Conservation (phyloP, 1,140 invertebrate genomes). For the Formica selysi region DNA sequence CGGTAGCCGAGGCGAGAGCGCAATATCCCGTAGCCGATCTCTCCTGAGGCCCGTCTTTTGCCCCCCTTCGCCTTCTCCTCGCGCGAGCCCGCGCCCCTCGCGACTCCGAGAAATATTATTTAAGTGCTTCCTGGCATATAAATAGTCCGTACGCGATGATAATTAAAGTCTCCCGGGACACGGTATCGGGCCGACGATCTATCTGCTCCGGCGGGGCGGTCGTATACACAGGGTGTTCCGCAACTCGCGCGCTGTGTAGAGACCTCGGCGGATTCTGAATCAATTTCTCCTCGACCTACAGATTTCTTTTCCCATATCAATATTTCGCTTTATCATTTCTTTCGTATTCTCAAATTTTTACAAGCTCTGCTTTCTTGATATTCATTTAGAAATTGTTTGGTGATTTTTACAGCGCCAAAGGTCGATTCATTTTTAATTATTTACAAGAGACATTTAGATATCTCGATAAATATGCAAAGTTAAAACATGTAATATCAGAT, state of each 20-base stretch:
- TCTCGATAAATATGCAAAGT: not conserved
- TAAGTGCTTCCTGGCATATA: conserved; percentile 87
- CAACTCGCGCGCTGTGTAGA: not conserved
- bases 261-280: not conserved
- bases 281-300: not conserved
- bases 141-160: conserved; percentile 85
- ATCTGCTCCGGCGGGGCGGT: conserved; percentile 72
- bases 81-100: conserved; percentile 63
- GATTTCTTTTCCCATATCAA: not conserved
- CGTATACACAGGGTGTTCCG: conserved; percentile 49
- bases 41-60: conserved; percentile 17
- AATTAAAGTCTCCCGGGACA: conserved; percentile 83
- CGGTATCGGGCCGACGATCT: conserved; percentile 76
- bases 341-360: too few species aligned
- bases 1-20: conserved; percentile 75
- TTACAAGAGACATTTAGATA: too few species aligned
- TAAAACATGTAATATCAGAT: not conserved
- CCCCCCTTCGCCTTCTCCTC: not conserved
- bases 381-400: not conserved
- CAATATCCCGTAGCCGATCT: conserved; percentile 81
- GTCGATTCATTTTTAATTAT: not conserved
- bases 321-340: not conserved
- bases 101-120: conserved; percentile 85
- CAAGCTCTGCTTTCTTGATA: not conserved
- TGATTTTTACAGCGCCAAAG: not conserved